These are phyloP conservation scores for Larimichthys crocea DNA, from an alignment of 2,113 vertebrate genomes.

Conservation along the genomic window DNA sequence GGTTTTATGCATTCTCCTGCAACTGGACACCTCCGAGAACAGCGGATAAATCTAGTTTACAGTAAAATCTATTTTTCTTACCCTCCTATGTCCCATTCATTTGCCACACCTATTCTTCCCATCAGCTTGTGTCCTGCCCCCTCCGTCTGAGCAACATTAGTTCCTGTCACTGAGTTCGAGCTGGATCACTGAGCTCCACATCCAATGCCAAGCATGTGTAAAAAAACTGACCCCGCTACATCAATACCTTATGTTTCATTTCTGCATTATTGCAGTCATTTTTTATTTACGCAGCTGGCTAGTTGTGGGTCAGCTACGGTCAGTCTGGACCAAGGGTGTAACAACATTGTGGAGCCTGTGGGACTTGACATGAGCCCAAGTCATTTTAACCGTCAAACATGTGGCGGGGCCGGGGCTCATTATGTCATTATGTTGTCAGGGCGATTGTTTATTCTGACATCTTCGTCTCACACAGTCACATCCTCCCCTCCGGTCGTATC, in stretches of 20 bases:
- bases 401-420: conserved; percentile 59
- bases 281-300: conserved; percentile 66
- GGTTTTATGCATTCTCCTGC: conserved; percentile 65
- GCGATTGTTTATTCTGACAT: conserved; percentile 72
- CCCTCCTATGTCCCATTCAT: conserved; percentile 35
- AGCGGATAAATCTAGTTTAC: conserved; percentile 70
- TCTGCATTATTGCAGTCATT: conserved; percentile 39
- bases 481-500: conserved; percentile 43
- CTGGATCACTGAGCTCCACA: neutral
- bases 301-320: conserved; percentile 50
- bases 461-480: conserved; percentile 49
- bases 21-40: conserved; percentile 66
- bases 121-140: neutral
- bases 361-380: conserved; percentile 62
- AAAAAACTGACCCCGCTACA: conserved; percentile 22
- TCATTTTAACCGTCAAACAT: conserved; percentile 70
- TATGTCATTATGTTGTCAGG: conserved; percentile 79
- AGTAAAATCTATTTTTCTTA: conserved; percentile 72
- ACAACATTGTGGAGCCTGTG: conserved; percentile 65
- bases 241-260: conserved; percentile 48
- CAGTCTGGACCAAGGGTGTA: conserved; percentile 59
- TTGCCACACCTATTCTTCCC: conserved; percentile 26
- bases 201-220: conserved; percentile 17
- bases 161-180: conserved; percentile 18
- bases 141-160: conserved; percentile 10